Evolutionary conservation across 2,888 invertebrate species (phyloP), one percentile per base, ranked within the genome.

Genomic region (Hirtodrosophila confusa): DNA sequence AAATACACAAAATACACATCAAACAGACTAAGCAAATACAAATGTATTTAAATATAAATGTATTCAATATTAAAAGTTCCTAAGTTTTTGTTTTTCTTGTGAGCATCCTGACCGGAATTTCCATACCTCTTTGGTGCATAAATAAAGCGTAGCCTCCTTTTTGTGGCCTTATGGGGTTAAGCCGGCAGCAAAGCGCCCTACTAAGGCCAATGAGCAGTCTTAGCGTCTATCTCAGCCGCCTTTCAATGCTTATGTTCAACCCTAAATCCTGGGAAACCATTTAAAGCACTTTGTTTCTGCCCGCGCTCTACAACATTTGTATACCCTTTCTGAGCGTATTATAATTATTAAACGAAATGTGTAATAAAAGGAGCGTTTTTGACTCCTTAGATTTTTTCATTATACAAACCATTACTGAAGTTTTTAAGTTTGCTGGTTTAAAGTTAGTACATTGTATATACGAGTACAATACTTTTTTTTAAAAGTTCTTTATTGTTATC

Each of bases 101-200:
- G 9, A 17, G 31, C 47, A 53, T 29, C 50, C 61, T 49, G 23
- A 27, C 24, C n/a, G 36, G 43, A 39, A 64, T 58, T 69, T 37
- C 23, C 45, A 27, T 66, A 50, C 50, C 71, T 61, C 56, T 67
- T 71, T 74, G 62, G 39, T 50, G 39, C 69, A 85, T 87, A 82
- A 82, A 87, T 87, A 79, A 84, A 79, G 86, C 84, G 75, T 75
- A 82, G 63, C 71, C 68, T 56, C 54, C 47, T 69, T 43, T 53
- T 41, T 67, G 69, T 66, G 68, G 79, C 76, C 78, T 78, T 82
- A 53, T 72, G 69, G 83, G 86, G 83, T 79, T 86, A 79, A 75
- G 78, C 74, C 58, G 73, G 48, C 55, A 60, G 69, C 57, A 75
- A 69, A 66, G 63, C 62, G 63, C 60, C 45, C 58, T 51, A 49